phyloP scores from a whole-genome alignment of 2,888 invertebrate species.

The Sepiola atlantica region DNA sequence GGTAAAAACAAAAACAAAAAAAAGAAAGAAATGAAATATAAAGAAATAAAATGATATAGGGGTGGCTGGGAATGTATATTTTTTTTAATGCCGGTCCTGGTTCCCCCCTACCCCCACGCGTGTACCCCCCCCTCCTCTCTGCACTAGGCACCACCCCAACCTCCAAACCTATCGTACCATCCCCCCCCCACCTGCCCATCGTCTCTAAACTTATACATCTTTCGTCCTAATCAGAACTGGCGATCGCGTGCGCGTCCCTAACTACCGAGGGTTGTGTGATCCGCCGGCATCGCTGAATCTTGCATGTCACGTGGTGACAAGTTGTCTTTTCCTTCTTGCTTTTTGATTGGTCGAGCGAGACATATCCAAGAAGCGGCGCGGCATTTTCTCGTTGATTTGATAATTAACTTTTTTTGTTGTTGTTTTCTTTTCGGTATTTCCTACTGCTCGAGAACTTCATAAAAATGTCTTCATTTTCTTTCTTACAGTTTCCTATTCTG shows the following conservation, averaged over 20 bases:
- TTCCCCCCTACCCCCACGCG: not conserved
- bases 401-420: not conserved
- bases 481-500: too few relatives aligned
- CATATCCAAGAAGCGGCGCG: not conserved
- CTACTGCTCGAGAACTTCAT: too few relatives aligned
- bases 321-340: not conserved
- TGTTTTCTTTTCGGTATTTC: not conserved
- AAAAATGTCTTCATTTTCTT: too few relatives aligned
- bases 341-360: not conserved
- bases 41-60: too few relatives aligned
- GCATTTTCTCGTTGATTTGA: too few relatives aligned
- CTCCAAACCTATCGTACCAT: not conserved
- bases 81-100: too few relatives aligned
- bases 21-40: too few relatives aligned
- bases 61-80: too few relatives aligned
- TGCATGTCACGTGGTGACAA: not conserved
- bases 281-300: not conserved
- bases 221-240: not conserved
- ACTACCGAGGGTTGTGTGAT: not conserved
- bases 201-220: not conserved
- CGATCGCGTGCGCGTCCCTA: constrained; percentile 38
- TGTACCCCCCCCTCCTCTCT: not conserved
- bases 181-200: not conserved
- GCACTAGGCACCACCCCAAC: not conserved
- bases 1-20: not conserved